Evolutionary conservation across 64 coral and sea anemone species (phyloP), one percentile per base, ranked within the genome.

Genomic region (Actinia tenebrosa): DNA sequence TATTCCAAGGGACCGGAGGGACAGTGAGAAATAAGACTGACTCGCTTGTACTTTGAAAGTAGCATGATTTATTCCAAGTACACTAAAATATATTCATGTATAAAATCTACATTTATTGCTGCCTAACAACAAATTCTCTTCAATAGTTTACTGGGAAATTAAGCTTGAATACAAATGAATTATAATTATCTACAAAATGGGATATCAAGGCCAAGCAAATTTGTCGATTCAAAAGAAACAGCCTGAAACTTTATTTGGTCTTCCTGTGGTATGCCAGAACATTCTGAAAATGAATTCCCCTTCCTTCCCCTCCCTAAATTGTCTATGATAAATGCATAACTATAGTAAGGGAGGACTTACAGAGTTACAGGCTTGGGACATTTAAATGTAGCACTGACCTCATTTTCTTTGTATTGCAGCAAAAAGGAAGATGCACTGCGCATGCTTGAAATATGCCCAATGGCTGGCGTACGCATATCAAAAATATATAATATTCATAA

Each of bases 81-180:
- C 64, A 69, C 7, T 20, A 69, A 69, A 69, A 69, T 69, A 69
- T 69, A 69, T 69, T n/a, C 64, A 69, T 37, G 7, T 25, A 23
- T 69, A 69, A 69, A 75, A 75, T 75, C 69, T 42, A 75, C 27
- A 14, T 8, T 66, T 3, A 37, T 30, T 43, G 69, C 42, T 75
- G 23, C 23, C 9, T 69, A 69, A 42, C 69, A 20, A 42, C 69
- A 30, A 75, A 75, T 75, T 42, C 25, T 75, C 10, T 75, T 27
- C 64, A 75, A 75, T 75, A 75, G 69, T 75, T 75, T 75, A 75
- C 10, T 75, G 69, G 25, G 42, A 75, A 37, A 42, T n/a, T 75
- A 15, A 30, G 7, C 69, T 75, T 43, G 69, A 75, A 75, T 75
- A 75, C 26, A 75, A 75, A 75, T 75, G 69, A 30, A 58, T 75